Base-by-base conservation (phyloP, 2,888 invertebrate genomes). In the Calameuta idolon region DNA sequence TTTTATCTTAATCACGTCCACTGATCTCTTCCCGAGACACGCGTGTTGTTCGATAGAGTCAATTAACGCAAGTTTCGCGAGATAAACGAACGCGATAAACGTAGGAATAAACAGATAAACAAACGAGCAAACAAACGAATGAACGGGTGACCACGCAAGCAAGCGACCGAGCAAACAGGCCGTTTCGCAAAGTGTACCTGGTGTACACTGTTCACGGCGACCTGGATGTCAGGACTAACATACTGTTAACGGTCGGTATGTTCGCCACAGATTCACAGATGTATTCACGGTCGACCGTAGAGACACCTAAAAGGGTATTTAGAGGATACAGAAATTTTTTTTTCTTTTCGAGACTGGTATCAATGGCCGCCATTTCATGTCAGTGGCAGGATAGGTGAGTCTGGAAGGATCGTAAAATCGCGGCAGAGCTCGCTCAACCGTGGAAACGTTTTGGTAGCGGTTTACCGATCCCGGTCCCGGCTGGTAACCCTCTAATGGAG, bases 21-120 rank as follows among this genome's bases (percentile, higher is more conserved):
- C 23, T 9, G 55, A 23, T 55, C 15, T 2, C 23, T 23, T 15
- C 55, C 2, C 4, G 55, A 55, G 55, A 23, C 0, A 55, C 55
- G 2, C 23, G 23, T 23, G 55, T 83, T 80, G 77, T 73, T n/a
- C 77, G 78, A 80, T 81, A 83, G 85, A 86, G 86, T 86, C 85
- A 87, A 87, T 87, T 87, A 87, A 85, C 85, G 81, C 85, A 83
- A 79, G 69, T 79, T 80, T 79, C 76, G 81, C 79, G 79, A 82
- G 79, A 78, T 23, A 23, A 55, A 23, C 23, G 55, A 55, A 23
- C 23, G 55, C 23, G 55, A 55, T 55, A 55, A 55, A 55, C 55
- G 55, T 23, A 55, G 23, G 23, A 55, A 23, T 55, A 23, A 55
- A 55, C 55, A 23, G 23, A 55, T 23, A 55, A 55, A 55, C 55